Evolutionary conservation across 2,888 invertebrate genomes (phyloP).

Genomic region (Horisme vitalbata): DNA sequence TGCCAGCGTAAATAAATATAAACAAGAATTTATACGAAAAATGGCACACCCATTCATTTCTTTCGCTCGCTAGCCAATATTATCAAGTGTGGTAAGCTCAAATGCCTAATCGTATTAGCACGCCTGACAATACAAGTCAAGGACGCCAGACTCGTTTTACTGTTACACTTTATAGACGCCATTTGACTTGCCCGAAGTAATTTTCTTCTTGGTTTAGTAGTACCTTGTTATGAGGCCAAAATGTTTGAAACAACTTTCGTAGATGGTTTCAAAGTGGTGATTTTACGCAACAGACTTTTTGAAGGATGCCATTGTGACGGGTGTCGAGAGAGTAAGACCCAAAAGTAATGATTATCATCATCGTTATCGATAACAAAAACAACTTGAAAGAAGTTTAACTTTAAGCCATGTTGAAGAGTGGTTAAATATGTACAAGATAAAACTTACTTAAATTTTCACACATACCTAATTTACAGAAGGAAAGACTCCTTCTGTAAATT

Average conservation of each 20-base stretch:
- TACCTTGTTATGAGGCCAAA: slow-evolving; percentile 1
- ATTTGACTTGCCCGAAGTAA: slow-evolving; percentile 3
- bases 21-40: too few relatives aligned
- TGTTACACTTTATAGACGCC: slow-evolving; percentile 6
- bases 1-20: too few relatives aligned
- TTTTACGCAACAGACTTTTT: neutral
- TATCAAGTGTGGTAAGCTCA: slow-evolving; percentile 17
- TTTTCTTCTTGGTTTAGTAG: slow-evolving; percentile 2
- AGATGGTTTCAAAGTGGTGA: neutral
- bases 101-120: slow-evolving; percentile 25
- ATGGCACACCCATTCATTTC: neutral
- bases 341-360: too few relatives aligned
- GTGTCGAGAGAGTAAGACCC: neutral
- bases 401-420: too few relatives aligned
- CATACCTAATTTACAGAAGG: too few relatives aligned
- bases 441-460: too few relatives aligned
- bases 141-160: slow-evolving; percentile 27
- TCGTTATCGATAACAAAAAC: too few relatives aligned
- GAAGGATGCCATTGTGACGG: neutral
- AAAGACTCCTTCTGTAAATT: too few relatives aligned
- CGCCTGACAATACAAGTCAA: slow-evolving; percentile 23
- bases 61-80: slow-evolving; percentile 1
- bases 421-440: too few relatives aligned
- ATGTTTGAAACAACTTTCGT: too few relatives aligned
- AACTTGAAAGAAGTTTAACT: too few relatives aligned